Evolutionary conservation across 92 coral and sea anemone species (phyloP).

Genomic region (Actinernus sp.): DNA sequence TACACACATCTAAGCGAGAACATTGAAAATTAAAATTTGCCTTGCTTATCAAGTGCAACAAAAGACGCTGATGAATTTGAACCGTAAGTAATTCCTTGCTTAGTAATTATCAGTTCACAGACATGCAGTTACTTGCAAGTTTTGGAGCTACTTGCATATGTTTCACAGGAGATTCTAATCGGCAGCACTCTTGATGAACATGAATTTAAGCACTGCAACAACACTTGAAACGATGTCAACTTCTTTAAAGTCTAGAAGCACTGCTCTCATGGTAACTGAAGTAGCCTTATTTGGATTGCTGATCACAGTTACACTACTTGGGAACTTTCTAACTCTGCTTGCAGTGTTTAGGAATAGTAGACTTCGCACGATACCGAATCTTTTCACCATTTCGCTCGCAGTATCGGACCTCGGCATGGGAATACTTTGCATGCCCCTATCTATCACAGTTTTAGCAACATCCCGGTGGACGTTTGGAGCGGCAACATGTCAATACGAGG

Average conservation of each 20-base stretch:
- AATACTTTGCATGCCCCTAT: conserved; percentile 33
- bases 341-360: conserved; percentile 24
- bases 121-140: too few relatives aligned
- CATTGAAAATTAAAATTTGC: too few relatives aligned
- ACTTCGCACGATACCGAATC: conserved; percentile 46
- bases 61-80: too few relatives aligned
- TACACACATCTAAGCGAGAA: too few relatives aligned
- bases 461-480: conserved; percentile 54
- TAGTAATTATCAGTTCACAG: too few relatives aligned
- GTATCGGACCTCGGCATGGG: conserved; percentile 63
- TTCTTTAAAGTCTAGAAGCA: conserved; percentile 5
- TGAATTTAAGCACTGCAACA: neutral
- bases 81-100: too few relatives aligned
- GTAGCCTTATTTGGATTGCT: neutral
- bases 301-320: conserved; percentile 5
- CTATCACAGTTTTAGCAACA: conserved; percentile 16
- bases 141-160: too few relatives aligned
- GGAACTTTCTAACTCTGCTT: conserved; percentile 49
- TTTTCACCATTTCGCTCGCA: conserved; percentile 65
- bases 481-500: conserved; percentile 56
- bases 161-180: too few relatives aligned
- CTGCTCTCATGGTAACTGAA: neutral
- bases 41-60: too few relatives aligned
- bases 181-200: too few relatives aligned
- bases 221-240: neutral